Percentiles rank a stretch among this genome's conserved stretches.
These are phyloP conservation scores for Erinaceus europaeus DNA, from an alignment of 2,113 vertebrate species.

Conservation along the genomic window DNA sequence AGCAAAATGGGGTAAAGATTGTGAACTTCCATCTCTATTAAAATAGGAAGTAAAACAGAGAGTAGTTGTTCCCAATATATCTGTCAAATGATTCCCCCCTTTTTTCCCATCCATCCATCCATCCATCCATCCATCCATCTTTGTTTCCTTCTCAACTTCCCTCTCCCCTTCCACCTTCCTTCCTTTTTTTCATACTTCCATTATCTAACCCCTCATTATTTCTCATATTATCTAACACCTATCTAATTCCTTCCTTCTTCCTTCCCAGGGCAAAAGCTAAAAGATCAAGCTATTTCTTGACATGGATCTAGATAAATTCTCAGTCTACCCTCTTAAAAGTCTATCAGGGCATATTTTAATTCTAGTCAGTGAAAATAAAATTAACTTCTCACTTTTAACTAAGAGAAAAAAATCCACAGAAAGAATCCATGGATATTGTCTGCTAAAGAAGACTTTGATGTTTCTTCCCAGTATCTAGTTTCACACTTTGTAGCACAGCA, in stretches of 20 bases:
- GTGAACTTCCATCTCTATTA: neutral
- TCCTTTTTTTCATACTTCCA: neutral
- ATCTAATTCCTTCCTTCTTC: no score
- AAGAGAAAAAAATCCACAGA: slow-evolving; percentile 19
- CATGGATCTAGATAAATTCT: no score
- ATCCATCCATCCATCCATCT: no score
- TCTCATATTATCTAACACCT: neutral
- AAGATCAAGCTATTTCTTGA: no score
- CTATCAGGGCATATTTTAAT: neutral
- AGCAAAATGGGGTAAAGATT: neutral
- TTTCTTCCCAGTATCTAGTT: neutral
- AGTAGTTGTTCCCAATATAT: neutral
- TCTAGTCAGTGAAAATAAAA: slow-evolving; percentile 19
- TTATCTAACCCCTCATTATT: neutral
- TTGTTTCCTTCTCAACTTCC: no score
- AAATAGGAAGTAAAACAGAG: neutral
- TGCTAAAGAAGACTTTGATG: neutral
- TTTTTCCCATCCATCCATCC: no score
- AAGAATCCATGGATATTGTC: neutral
- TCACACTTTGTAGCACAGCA: neutral
- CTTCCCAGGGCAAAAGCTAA: no score
- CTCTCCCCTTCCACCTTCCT: no score
- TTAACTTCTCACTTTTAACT: neutral
- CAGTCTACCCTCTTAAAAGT: no score
- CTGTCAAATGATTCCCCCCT: neutral